phyloP scores from a whole-genome alignment of 2,888 invertebrate species.

The Cosmia pyralina region DNA sequence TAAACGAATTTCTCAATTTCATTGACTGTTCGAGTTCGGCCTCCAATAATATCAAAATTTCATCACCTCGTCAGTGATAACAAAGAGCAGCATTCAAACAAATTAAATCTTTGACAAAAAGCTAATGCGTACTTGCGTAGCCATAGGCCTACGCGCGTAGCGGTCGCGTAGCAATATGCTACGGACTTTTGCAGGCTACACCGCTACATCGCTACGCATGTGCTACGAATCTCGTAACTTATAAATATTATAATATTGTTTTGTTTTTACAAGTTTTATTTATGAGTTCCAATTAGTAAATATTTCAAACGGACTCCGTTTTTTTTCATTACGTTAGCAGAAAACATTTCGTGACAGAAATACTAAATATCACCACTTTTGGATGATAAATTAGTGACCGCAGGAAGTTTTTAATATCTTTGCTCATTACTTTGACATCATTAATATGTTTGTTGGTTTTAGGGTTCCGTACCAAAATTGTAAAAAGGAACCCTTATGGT shows the following conservation, averaged over 20 bases:
- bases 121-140: constrained; percentile 15
- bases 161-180: constrained; percentile 41
- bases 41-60: too few relatives aligned
- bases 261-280: constrained; percentile 9
- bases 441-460: neutral
- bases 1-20: too few relatives aligned
- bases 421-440: neutral
- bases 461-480: too few relatives aligned
- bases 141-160: constrained; percentile 44
- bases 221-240: constrained; percentile 39
- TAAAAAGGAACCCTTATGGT: too few relatives aligned
- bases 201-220: constrained; percentile 42
- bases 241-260: constrained; percentile 15
- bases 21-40: too few relatives aligned
- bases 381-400: neutral
- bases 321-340: neutral
- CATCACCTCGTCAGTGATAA: too few relatives aligned
- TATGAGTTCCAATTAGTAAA: neutral
- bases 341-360: neutral
- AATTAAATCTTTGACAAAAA: neutral
- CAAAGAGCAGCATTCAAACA: neutral
- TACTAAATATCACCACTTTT: neutral
- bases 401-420: neutral
- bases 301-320: neutral
- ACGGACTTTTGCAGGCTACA: constrained; percentile 41